Percentiles rank a stretch among this genome's conserved stretches.
phyloP scores from a whole-genome alignment of 2,113 vertebrate genomes.

The Eurypyga helias region DNA sequence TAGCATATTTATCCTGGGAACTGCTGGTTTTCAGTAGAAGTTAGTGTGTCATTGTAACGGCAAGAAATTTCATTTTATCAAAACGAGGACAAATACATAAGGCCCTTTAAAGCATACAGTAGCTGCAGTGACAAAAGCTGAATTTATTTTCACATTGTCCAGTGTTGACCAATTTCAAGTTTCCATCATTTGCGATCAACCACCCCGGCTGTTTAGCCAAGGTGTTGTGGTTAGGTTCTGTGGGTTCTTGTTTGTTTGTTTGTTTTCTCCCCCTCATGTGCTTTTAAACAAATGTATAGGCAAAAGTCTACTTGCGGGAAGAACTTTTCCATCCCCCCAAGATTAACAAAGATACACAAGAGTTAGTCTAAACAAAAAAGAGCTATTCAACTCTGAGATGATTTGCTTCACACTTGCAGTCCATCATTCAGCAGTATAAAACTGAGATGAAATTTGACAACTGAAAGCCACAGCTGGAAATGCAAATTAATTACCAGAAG shows the following conservation, averaged over 20 bases:
- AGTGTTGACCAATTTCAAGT: constrained; percentile 78
- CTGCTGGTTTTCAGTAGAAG: constrained; percentile 69
- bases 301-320: constrained; percentile 30
- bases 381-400: constrained; percentile 46
- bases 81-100: constrained; percentile 74
- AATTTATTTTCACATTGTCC: constrained; percentile 71
- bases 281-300: constrained; percentile 48
- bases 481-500: constrained; percentile 39
- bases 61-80: constrained; percentile 71
- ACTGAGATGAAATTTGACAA: constrained; percentile 49
- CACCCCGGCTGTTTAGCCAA: constrained; percentile 10
- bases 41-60: constrained; percentile 66
- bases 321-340: background rate
- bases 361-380: constrained; percentile 37
- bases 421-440: constrained; percentile 31
- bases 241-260: background rate
- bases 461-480: constrained; percentile 55
- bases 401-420: constrained; percentile 30
- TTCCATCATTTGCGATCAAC: constrained; percentile 47
- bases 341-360: constrained; percentile 26
- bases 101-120: constrained; percentile 75
- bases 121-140: constrained; percentile 70
- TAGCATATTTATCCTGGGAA: constrained; percentile 68
- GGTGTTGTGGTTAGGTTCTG: background rate
- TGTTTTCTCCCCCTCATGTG: background rate